phyloP scores from a whole-genome alignment of 2,113 vertebrate species.

The Ia io region DNA sequence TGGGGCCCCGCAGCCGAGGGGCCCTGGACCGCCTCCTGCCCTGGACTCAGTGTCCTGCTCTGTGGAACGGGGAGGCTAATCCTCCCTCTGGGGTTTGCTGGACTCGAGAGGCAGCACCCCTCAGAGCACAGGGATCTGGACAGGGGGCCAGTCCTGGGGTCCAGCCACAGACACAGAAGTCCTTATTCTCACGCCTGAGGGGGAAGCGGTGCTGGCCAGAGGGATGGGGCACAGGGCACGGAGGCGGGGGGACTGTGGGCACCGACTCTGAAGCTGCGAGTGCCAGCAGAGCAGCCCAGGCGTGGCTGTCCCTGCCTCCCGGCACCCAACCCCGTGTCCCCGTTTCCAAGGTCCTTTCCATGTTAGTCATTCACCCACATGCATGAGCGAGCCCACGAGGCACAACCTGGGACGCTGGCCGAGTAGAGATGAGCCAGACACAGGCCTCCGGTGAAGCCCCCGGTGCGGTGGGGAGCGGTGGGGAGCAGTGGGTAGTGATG shows the following conservation, averaged over 20 bases:
- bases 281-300: too few species aligned
- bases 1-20: fast-evolving
- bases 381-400: fast-evolving
- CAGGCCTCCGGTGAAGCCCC: neutral
- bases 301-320: neutral
- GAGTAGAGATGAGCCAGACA: fast-evolving
- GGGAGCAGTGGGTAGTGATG: too few species aligned
- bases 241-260: too few species aligned
- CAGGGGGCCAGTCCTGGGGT: too few species aligned
- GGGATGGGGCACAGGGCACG: too few species aligned
- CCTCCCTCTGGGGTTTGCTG: fast-evolving
- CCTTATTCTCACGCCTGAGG: too few species aligned
- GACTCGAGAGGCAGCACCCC: neutral
- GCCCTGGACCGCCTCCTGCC: neutral
- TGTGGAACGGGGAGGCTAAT: fast-evolving
- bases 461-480: fast-evolving
- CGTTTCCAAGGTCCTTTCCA: neutral
- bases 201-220: too few species aligned
- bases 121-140: too few species aligned
- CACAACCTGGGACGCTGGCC: too few species aligned
- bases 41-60: neutral
- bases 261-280: too few species aligned
- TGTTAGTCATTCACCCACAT: neutral
- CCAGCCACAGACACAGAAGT: too few species aligned
- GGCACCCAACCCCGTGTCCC: neutral